Evolutionary conservation across 2,888 invertebrate species (phyloP).

Genomic region (Eulithis testata): DNA sequence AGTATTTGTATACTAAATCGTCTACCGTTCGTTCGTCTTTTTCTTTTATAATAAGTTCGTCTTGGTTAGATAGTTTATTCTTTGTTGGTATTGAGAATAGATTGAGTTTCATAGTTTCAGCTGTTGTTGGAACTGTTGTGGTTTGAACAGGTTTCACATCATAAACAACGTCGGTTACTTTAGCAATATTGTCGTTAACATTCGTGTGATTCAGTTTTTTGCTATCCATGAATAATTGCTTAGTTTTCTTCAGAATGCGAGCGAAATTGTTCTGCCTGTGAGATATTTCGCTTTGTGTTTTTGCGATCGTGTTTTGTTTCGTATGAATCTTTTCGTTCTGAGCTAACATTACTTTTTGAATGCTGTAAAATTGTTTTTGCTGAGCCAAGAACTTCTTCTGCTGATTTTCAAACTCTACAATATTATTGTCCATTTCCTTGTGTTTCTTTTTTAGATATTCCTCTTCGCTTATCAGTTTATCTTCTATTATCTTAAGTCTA

Average conservation of each 20-base stretch:
- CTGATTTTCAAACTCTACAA: slow-evolving; percentile 69
- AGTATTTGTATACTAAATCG: slow-evolving; percentile 76
- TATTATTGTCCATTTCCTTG: slow-evolving; percentile 58
- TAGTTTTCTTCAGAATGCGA: slow-evolving; percentile 69
- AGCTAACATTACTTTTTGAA: slow-evolving; percentile 70
- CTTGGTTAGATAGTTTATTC: slow-evolving; percentile 60
- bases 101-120: slow-evolving; percentile 71
- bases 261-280: slow-evolving; percentile 73
- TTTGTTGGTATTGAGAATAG: slow-evolving; percentile 64
- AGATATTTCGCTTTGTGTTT: slow-evolving; percentile 73
- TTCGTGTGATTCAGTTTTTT: slow-evolving; percentile 40
- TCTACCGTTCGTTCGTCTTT: slow-evolving; percentile 72
- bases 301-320: slow-evolving; percentile 70
- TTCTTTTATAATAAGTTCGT: slow-evolving; percentile 68
- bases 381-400: slow-evolving; percentile 72
- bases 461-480: slow-evolving; percentile 54
- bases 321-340: slow-evolving; percentile 74
- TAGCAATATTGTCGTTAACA: slow-evolving; percentile 7
- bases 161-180: slow-evolving; percentile 1
- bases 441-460: slow-evolving; percentile 59
- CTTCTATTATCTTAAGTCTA: slow-evolving; percentile 57
- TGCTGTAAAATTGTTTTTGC: slow-evolving; percentile 70
- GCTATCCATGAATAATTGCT: slow-evolving; percentile 59
- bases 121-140: slow-evolving; percentile 45
- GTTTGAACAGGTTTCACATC: slow-evolving; percentile 3